These are phyloP conservation scores for Drosophila burlai DNA, from an alignment of 1,140 invertebrate species.

Conservation along the genomic window DNA sequence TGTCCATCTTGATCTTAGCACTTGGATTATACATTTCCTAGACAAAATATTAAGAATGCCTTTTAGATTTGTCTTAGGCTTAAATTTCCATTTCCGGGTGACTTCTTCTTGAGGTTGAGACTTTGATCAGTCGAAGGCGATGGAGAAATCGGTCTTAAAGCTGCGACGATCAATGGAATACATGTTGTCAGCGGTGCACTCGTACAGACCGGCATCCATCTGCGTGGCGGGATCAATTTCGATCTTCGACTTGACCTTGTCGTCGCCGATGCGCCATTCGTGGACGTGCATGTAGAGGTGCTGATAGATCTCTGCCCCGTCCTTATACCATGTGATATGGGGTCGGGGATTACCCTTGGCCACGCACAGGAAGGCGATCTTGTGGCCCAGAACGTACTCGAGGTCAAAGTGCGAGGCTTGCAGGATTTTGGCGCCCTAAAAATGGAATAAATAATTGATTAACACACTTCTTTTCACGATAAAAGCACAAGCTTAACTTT, in stretches of 20 bases:
- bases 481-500: not conserved
- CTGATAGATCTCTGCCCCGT: conserved; percentile 94
- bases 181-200: conserved; percentile 96
- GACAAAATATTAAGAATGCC: not conserved
- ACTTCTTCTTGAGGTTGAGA: not conserved
- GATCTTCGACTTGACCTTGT: conserved; percentile 95
- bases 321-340: conserved; percentile 97
- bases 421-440: conserved; percentile 94
- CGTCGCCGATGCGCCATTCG: conserved; percentile 93
- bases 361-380: conserved; percentile 95
- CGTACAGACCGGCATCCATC: conserved; percentile 96
- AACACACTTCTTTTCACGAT: no score
- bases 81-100: not conserved
- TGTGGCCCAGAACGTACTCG: conserved; percentile 96
- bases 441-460: not conserved
- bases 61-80: not conserved
- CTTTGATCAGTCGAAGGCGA: conserved; percentile 91
- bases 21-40: not conserved
- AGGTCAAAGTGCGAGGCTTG: conserved; percentile 96
- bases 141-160: conserved; percentile 96
- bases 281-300: conserved; percentile 96
- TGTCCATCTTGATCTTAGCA: not conserved
- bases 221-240: conserved; percentile 97
- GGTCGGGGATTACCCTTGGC: conserved; percentile 93
- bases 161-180: conserved; percentile 95